Percentiles rank a stretch among this genome's conserved stretches.
phyloP scores from a whole-genome alignment of 1,140 invertebrate species.

The Pteromalus puparum region DNA sequence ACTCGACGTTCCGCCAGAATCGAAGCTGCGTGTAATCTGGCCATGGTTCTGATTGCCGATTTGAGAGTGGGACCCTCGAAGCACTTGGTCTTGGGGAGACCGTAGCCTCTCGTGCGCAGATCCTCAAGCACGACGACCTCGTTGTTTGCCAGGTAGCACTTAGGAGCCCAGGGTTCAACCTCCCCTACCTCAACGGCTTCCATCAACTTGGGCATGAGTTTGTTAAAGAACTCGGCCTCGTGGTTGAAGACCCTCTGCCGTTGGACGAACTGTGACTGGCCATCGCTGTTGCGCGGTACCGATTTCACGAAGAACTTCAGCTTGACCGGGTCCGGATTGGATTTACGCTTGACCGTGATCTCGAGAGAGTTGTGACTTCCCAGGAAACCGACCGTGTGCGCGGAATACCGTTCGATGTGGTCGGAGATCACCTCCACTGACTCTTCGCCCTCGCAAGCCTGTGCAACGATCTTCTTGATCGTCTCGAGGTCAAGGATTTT shows the following conservation, averaged over 20 bases:
- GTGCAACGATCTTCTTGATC: constrained; percentile 54
- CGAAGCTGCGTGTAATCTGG: constrained; percentile 77
- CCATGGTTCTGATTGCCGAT: constrained; percentile 73
- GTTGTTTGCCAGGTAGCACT: constrained; percentile 70
- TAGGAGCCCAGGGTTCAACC: constrained; percentile 63
- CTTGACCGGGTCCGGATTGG: neutral
- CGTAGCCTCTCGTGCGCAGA: constrained; percentile 65
- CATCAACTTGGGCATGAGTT: constrained; percentile 42
- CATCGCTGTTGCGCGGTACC: neutral
- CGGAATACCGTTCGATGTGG: constrained; percentile 58
- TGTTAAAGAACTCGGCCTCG: constrained; percentile 41
- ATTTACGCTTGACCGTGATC: constrained; percentile 23
- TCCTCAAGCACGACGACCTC: constrained; percentile 74
- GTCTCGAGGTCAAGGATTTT: neutral
- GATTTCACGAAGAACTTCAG: constrained; percentile 54
- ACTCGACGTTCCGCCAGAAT: constrained; percentile 74
- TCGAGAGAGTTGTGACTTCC: constrained; percentile 71
- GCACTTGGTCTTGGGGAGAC: constrained; percentile 60
- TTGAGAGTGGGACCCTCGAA: constrained; percentile 72
- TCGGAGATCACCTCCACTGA: constrained; percentile 55
- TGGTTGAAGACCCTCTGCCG: constrained; percentile 39
- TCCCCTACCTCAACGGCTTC: constrained; percentile 24
- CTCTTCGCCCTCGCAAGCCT: constrained; percentile 42
- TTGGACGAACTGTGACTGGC: constrained; percentile 9
- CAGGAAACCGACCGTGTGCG: constrained; percentile 73